Conservation (phyloP, 2,888 invertebrate species). For the Sericinus montela region DNA sequence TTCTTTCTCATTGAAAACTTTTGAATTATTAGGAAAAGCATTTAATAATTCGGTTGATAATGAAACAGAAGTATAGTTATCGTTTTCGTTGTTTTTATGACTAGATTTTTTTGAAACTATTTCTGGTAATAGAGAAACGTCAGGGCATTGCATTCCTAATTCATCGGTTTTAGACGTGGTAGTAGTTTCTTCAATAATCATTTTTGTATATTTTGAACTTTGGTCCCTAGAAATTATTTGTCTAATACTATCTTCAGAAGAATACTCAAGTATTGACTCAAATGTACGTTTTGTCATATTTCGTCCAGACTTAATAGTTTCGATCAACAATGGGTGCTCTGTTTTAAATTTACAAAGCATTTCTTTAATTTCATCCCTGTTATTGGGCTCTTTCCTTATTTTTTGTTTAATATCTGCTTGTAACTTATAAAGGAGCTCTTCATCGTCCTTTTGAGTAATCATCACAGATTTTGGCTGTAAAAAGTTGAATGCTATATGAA, state of each 20-base stretch:
- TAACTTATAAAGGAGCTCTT: conserved; percentile 49
- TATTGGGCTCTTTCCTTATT: conserved; percentile 37
- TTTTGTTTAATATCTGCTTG: conserved; percentile 52
- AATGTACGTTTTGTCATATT: conserved; percentile 27
- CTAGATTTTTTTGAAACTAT: background rate
- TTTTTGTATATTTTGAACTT: background rate
- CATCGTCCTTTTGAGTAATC: conserved; percentile 33
- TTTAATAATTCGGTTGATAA: conserved; percentile 18
- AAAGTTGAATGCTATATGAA: no score
- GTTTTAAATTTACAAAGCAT: conserved; percentile 51
- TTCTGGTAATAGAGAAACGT: background rate
- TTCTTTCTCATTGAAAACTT: background rate
- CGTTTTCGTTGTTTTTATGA: background rate
- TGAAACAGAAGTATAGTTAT: conserved; percentile 9
- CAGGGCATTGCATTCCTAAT: background rate
- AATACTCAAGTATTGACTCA: conserved; percentile 29
- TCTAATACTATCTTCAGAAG: conserved; percentile 15
- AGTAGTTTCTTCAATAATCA: background rate
- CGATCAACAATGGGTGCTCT: conserved; percentile 43
- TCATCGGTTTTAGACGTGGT: background rate
- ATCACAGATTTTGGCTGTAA: conserved; percentile 40
- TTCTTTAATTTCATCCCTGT: conserved; percentile 31
- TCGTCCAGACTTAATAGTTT: conserved; percentile 35
- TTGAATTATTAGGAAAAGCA: conserved; percentile 1
- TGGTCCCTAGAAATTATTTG: background rate